A percentile compares a stretch with the other conserved stretches of the same genome.
Evolutionary conservation across 2,888 invertebrate species (phyloP).

Genomic region (Thymelicus acteon): DNA sequence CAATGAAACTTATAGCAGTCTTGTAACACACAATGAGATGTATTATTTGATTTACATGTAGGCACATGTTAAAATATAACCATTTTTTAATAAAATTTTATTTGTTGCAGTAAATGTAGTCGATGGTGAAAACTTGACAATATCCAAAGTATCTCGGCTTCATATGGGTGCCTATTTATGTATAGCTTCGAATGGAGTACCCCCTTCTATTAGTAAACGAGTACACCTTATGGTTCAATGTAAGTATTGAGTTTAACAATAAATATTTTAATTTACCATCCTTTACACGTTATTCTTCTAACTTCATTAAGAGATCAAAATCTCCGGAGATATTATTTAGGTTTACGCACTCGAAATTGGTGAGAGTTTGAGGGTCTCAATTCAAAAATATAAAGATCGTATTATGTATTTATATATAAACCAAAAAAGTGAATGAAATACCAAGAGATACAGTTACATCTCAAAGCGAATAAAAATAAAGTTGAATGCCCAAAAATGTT

Average conservation of each 20-base stretch:
- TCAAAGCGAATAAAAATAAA: constrained; percentile 29
- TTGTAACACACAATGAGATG: too few relatives aligned
- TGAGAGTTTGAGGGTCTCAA: not conserved
- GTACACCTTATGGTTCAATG: constrained; percentile 93
- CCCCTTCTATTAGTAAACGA: constrained; percentile 94
- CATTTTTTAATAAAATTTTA: not conserved
- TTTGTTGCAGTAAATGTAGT: constrained; percentile 90
- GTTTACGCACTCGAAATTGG: not conserved
- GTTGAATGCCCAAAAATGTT: constrained; percentile 51
- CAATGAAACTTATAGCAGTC: too few relatives aligned
- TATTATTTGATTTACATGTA: too few relatives aligned
- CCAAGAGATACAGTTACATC: constrained; percentile 4
- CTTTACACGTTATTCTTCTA: not conserved
- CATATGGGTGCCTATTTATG: constrained; percentile 97
- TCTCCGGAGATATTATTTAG: not conserved
- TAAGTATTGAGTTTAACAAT: constrained; percentile 78
- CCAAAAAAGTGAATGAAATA: not conserved
- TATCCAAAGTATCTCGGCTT: constrained; percentile 94
- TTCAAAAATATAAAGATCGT: not conserved
- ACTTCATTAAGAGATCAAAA: not conserved
- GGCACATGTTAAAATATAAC: too few relatives aligned
- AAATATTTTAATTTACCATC: too few relatives aligned
- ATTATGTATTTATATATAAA: not conserved
- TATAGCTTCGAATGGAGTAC: constrained; percentile 96
- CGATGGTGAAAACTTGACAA: constrained; percentile 93